Percentiles rank a stretch among this genome's conserved stretches.
Conservation (phyloP, 1,140 invertebrate species). For the Drosophila seguyi region DNA sequence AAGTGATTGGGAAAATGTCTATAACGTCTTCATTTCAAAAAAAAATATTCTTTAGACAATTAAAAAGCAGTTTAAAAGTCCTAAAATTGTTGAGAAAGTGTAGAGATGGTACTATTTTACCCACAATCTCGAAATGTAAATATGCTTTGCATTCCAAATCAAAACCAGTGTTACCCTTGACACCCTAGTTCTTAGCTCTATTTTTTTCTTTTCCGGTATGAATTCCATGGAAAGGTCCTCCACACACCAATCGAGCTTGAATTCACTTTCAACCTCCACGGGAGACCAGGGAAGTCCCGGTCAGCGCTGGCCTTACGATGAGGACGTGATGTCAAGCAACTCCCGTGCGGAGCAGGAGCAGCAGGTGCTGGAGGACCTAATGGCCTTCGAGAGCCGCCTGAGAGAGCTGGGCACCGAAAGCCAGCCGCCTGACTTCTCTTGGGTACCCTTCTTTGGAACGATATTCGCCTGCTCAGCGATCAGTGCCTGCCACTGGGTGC, state of each 20-base stretch:
- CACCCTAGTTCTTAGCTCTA: no score
- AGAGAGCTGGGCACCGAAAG: not conserved
- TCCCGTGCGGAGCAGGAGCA: not conserved
- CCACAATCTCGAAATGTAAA: not conserved
- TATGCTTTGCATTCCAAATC: not conserved
- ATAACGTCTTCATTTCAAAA: conserved; percentile 5
- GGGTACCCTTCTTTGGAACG: not conserved
- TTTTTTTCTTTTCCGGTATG: not conserved
- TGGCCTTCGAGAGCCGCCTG: conserved; percentile 1
- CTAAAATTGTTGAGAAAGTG: not conserved
- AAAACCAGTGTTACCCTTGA: not conserved
- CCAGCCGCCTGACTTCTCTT: not conserved
- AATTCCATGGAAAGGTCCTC: not conserved
- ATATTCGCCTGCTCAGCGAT: not conserved
- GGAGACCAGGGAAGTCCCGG: not conserved
- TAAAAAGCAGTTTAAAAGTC: conserved; percentile 7
- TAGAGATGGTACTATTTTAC: not conserved
- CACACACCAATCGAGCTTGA: not conserved
- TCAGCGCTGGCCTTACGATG: not conserved
- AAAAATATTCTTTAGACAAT: not conserved
- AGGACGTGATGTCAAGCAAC: not conserved
- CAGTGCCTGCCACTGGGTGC: conserved; percentile 4
- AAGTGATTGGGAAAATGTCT: conserved; percentile 11
- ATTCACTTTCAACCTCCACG: not conserved
- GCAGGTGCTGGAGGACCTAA: not conserved